phyloP scores from a whole-genome alignment of 2,113 vertebrate species.

The Odontophorus gujanensis region DNA sequence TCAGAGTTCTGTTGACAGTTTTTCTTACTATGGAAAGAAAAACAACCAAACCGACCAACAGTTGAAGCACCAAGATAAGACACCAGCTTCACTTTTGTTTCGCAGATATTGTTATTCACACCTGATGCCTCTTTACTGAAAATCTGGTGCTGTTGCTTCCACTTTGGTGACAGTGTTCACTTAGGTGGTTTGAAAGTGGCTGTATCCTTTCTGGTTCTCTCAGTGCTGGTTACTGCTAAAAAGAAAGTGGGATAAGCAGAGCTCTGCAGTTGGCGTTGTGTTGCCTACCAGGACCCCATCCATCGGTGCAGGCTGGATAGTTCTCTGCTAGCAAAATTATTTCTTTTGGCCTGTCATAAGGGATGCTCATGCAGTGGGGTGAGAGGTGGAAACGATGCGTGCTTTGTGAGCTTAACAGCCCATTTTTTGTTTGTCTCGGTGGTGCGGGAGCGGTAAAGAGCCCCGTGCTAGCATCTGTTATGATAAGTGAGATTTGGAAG shows the following conservation, averaged over 20 bases:
- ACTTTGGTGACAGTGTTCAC: neutral
- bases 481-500: conserved; percentile 49
- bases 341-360: conserved; percentile 52
- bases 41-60: neutral
- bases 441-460: neutral
- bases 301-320: neutral
- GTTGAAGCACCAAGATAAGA: neutral
- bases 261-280: neutral
- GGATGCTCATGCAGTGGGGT: conserved; percentile 26
- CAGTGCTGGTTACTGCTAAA: neutral
- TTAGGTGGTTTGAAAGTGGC: neutral
- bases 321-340: conserved; percentile 43
- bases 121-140: neutral
- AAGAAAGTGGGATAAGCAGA: neutral
- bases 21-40: neutral
- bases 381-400: conserved; percentile 24
- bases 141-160: neutral
- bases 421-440: conserved; percentile 45
- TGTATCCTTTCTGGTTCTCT: neutral
- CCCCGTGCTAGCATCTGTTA: neutral
- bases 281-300: neutral
- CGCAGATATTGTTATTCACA: neutral
- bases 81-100: neutral
- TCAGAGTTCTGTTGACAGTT: too few species aligned
- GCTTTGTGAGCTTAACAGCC: conserved; percentile 55